Evolutionary conservation across 2,797 vertebrate species (phyloP), one percentile per base, ranked within the genome.

Genomic region (Enteromius viviparus): DNA sequence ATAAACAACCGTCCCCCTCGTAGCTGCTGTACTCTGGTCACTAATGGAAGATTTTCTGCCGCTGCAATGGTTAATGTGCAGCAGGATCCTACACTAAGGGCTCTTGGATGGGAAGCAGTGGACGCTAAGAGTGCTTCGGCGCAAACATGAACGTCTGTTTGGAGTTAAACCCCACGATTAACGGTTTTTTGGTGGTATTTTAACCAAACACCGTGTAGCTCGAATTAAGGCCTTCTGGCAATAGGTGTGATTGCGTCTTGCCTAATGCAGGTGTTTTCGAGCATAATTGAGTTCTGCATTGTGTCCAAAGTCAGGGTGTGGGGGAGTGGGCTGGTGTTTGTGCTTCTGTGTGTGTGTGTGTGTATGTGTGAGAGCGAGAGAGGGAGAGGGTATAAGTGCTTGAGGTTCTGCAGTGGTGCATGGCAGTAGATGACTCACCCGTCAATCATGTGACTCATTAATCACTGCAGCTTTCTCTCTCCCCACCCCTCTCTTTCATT

Each of bases 361-460:
- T 29, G 10, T 23, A 40, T 42, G 68, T 8, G 23, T 17, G 62
- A 14, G 26, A 6, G 34, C n/a, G 66, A 32, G 75, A 37, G 74
- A 78, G 75, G 51, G 74, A 70, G 64, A 62, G 80, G 53, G 81
- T 69, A 34, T 70, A 70, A 78, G 85, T 88, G 86, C 82, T 85
- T 26, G 80, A 76, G 86, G 91, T 89, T 94, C 93, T 88, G 93
- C 94, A 93, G 92, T 92, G 92, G 92, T 93, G 91, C 94, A 92
- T 92, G 92, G 90, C 92, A 93, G 92, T 93, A 93, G 93, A 95
- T 96, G 95, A 96, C 94, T 95, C 95, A 96, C 94, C 91, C 93
- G 90, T 91, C 93, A 94, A 94, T 95, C 95, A 95, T 94, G 94
- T 95, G 94, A 95, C 94, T 95, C 93, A 95, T 95, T 95, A 95